Base-by-base conservation (phyloP, 2,113 vertebrate species). In the Myrmophylax atrothorax region DNA sequence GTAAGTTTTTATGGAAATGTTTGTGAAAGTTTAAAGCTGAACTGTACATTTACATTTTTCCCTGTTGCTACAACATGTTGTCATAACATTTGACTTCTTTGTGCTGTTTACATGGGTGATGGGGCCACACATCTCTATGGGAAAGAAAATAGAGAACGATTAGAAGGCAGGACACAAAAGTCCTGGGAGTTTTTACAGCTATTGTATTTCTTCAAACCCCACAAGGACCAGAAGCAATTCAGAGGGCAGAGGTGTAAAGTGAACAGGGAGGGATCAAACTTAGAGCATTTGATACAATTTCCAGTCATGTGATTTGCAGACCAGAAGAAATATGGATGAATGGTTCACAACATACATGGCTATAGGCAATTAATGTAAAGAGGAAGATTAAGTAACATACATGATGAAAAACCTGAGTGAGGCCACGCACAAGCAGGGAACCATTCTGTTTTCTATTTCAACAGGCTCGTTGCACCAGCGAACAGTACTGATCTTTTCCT, bases 311-410 rank as follows among this genome's bases (percentile, higher is more conserved):
- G 29, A 68, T 85, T 92, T 70, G 7, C 31, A 62, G 55, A 56
- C 10, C 25, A 70, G 31, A 58, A 15, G 37, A 47, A 75, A 70
- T 49, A 9, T 22, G 74, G 42, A 46, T 28, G 52, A 84, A 37
- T 3, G 0, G 4, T 31, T 84, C 25, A 46, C 38, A 74, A 15
- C 0, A 9, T 28, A 20, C 6, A 18, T 8, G 23, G 44, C 58
- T 63, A 7, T 26, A 78, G 49, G 53, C 47, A 87, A 18, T 16
- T 50, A 52, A 58, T 23, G 7, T 18, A 53, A 77, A 87, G 59
- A 62, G 53, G 69, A 49, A 79, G 60, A 75, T 29, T 17, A 40
- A 66, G 12, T 12, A 50, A 58, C 0, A 13, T 3, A 76, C n/a
- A 31, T 0, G 2, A 35, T 5, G 4, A 50, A 72, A 89, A 69